Base-by-base conservation (phyloP, 2,113 vertebrate genomes). In the Rhynchomys soricoides region DNA sequence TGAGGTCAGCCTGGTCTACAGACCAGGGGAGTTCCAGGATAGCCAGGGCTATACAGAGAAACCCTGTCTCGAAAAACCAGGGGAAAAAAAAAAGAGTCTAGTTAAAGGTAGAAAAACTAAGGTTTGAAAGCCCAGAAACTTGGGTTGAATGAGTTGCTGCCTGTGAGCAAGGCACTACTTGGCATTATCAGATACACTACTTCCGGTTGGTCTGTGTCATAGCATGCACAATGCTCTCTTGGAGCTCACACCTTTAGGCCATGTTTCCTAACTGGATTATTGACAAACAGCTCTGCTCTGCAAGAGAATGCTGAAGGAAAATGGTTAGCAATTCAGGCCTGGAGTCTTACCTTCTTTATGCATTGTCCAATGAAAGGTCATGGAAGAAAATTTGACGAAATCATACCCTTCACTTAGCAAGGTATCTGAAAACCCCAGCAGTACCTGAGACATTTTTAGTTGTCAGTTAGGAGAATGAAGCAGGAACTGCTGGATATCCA, bases 1-100 rank as follows among this genome's bases (percentile, higher is more conserved):
- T n/a, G n/a, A n/a, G n/a, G n/a, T n/a, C n/a, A n/a, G n/a, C n/a
- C n/a, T n/a, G n/a, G n/a, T n/a, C n/a, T n/a, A n/a, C n/a, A n/a
- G n/a, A n/a, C n/a, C n/a, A n/a, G n/a, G n/a, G n/a, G n/a, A n/a
- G n/a, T n/a, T n/a, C n/a, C n/a, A n/a, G n/a, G n/a, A n/a, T n/a
- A n/a, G n/a, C n/a, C n/a, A n/a, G n/a, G n/a, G n/a, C n/a, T n/a
- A n/a, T n/a, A n/a, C n/a, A n/a, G n/a, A n/a, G n/a, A n/a, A n/a
- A n/a, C n/a, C n/a, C n/a, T n/a, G n/a, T n/a, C n/a, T n/a, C n/a
- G n/a, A n/a, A n/a, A n/a, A n/a, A n/a, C n/a, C n/a, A n/a, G n/a
- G n/a, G n/a, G n/a, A n/a, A 87, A 91, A 62, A 50, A 37, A 50
- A 91, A 93, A 86, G 90, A 90, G 43, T 70, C 57, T 87, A 81